Percentiles rank a stretch among this genome's conserved stretches.
These are phyloP conservation scores for Dromaius novaehollandiae DNA, from an alignment of 2,113 vertebrate species.

Conservation along the genomic window DNA sequence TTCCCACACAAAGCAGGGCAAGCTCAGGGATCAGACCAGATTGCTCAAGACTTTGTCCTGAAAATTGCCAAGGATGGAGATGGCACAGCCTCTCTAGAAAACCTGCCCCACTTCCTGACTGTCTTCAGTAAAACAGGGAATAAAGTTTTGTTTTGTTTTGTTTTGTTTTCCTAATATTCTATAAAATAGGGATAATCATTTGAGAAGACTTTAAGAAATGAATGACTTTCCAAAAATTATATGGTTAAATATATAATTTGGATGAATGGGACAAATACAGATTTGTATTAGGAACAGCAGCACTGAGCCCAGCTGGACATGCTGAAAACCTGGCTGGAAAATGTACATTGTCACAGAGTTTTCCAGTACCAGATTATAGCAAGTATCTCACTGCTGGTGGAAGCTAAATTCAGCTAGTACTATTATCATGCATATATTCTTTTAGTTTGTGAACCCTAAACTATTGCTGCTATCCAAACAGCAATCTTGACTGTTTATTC, in stretches of 20 bases:
- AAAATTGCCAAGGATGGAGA: background rate
- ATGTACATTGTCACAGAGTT: background rate
- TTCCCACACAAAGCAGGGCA: background rate
- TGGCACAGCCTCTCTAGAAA: background rate
- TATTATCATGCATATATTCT: background rate
- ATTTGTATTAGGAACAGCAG: too few species aligned
- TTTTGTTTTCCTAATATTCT: background rate
- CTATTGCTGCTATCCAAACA: background rate
- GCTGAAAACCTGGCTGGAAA: background rate
- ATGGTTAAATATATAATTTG: background rate
- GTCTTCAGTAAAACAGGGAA: background rate
- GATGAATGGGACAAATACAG: too few species aligned
- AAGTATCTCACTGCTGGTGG: background rate
- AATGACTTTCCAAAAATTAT: background rate
- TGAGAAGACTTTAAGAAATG: background rate
- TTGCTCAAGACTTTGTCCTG: background rate
- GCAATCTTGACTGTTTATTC: background rate
- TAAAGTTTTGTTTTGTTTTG: background rate
- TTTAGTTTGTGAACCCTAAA: background rate
- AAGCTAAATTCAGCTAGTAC: background rate
- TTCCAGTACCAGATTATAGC: background rate
- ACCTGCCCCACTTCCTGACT: background rate
- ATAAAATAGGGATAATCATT: background rate
- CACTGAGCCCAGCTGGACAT: too few species aligned
- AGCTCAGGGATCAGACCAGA: fast-evolving